These are phyloP conservation scores for Tor tambroides DNA, from an alignment of 2,113 vertebrate genomes.

Conservation along the genomic window DNA sequence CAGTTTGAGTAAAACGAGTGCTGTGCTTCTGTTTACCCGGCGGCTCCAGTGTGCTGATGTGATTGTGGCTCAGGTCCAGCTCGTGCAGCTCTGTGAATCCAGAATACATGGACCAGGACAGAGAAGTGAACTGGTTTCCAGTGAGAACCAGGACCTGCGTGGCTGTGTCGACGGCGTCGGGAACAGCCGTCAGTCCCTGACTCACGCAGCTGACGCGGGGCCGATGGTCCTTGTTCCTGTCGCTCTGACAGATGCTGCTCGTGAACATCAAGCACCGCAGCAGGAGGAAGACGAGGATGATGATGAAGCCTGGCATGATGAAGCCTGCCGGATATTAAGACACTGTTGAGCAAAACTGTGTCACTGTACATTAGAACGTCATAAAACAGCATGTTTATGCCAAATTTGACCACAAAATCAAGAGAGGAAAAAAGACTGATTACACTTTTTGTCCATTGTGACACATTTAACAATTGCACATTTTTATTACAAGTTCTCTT, in stretches of 20 bases:
- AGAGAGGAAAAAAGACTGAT: not conserved
- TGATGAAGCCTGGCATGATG: slow-evolving; percentile 40
- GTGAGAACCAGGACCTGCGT: slow-evolving; percentile 69
- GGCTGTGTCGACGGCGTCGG: slow-evolving; percentile 52
- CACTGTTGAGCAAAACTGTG: not conserved
- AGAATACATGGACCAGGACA: slow-evolving; percentile 70
- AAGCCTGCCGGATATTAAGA: not conserved
- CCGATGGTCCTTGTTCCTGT: slow-evolving; percentile 66
- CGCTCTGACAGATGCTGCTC: slow-evolving; percentile 56
- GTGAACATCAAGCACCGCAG: not conserved
- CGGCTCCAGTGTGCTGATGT: slow-evolving; percentile 57
- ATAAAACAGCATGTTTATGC: not conserved
- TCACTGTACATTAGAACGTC: not conserved
- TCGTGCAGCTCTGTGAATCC: slow-evolving; percentile 66
- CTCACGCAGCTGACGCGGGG: slow-evolving; percentile 65
- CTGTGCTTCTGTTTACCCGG: slow-evolving; percentile 21
- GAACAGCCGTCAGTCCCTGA: slow-evolving; percentile 57
- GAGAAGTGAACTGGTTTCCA: slow-evolving; percentile 66
- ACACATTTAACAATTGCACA: too few relatives aligned
- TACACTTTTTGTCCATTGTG: too few relatives aligned
- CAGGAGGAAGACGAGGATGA: slow-evolving; percentile 62
- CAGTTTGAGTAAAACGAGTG: not conserved
- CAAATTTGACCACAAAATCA: not conserved
- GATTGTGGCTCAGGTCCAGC: slow-evolving; percentile 73
- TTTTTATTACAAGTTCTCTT: too few relatives aligned